phyloP scores from a whole-genome alignment of 1,140 invertebrate genomes.

The Vanessa atalanta region DNA sequence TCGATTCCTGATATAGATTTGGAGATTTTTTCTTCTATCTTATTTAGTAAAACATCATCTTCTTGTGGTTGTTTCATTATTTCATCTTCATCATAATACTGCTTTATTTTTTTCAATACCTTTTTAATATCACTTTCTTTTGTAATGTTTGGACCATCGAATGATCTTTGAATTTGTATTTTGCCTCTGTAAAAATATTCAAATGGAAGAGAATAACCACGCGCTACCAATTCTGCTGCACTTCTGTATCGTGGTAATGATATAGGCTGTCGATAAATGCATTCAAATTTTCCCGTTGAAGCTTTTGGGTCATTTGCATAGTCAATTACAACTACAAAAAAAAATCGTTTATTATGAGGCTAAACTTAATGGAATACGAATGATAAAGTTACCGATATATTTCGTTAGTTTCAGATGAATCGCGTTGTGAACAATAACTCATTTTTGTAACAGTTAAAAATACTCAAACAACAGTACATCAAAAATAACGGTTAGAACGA shows the following conservation, averaged over 20 bases:
- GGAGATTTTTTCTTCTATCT: slow-evolving; percentile 36
- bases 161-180: slow-evolving; percentile 50
- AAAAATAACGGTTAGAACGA: no score
- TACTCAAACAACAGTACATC: no score
- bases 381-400: no score
- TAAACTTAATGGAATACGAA: not conserved
- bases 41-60: slow-evolving; percentile 25
- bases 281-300: slow-evolving; percentile 82
- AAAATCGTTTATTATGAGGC: not conserved
- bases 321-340: slow-evolving; percentile 82
- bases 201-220: slow-evolving; percentile 52
- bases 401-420: no score
- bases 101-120: slow-evolving; percentile 54
- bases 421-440: no score
- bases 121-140: slow-evolving; percentile 48
- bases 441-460: no score
- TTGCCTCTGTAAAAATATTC: slow-evolving; percentile 70
- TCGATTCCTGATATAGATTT: slow-evolving; percentile 44
- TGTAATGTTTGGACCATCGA: slow-evolving; percentile 48
- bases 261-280: slow-evolving; percentile 70
- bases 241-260: slow-evolving; percentile 54
- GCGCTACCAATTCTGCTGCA: slow-evolving; percentile 52
- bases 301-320: slow-evolving; percentile 74
- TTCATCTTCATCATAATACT: slow-evolving; percentile 45
- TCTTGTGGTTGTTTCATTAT: slow-evolving; percentile 49